Percentiles rank a stretch among this genome's conserved stretches.
Conservation (phyloP, 2,888 invertebrate genomes). For the Paralinhomoeus sp. region DNA sequence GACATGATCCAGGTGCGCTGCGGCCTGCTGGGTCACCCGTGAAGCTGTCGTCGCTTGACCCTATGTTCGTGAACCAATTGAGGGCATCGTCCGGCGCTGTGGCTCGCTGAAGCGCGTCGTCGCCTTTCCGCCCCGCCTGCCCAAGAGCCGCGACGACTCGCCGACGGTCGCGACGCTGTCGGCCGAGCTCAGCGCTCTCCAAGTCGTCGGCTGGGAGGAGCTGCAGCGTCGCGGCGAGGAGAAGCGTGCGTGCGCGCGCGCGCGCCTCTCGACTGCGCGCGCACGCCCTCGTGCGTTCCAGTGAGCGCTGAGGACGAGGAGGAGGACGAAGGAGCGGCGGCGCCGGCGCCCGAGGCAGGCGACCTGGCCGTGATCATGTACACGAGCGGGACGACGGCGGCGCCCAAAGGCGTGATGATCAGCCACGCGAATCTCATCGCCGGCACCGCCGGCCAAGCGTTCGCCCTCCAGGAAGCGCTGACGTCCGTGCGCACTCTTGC, state of each 20-base stretch:
- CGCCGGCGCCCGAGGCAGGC: slow-evolving; percentile 38
- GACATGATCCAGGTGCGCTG: slow-evolving; percentile 45
- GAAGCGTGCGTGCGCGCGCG: no score
- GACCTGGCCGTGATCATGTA: slow-evolving; percentile 96
- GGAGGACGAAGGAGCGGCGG: background rate
- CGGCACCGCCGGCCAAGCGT: slow-evolving; percentile 29
- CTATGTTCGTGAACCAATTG: no score
- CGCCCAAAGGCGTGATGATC: slow-evolving; percentile 29
- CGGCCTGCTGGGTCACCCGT: no score
- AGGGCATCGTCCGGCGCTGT: no score
- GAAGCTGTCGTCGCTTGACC: no score
- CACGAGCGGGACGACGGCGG: slow-evolving; percentile 84
- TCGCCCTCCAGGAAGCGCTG: slow-evolving; percentile 19
- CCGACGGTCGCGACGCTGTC: no score
- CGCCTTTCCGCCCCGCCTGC: no score
- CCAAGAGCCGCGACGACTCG: no score
- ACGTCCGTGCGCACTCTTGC: background rate
- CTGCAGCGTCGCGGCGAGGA: no score
- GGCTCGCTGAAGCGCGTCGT: no score
- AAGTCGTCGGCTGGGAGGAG: background rate
- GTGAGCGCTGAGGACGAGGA: background rate
- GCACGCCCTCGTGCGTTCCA: no score
- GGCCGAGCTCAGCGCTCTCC: background rate
- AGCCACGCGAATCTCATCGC: slow-evolving; percentile 31
- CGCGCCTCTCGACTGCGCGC: no score